phyloP scores from a whole-genome alignment of 2,888 invertebrate species.

The Blera fallax region DNA sequence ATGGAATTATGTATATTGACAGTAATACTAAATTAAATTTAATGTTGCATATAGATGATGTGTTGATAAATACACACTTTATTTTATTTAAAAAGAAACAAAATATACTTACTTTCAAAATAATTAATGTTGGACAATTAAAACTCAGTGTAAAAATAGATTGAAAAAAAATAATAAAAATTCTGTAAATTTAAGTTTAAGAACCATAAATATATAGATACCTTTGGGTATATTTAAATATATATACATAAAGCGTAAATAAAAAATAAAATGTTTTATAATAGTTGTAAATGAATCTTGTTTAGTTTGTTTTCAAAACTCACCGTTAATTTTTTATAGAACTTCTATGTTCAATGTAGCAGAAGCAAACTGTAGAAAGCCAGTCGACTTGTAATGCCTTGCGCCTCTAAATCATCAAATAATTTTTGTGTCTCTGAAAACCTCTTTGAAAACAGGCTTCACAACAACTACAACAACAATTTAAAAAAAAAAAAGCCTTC shows the following conservation, averaged over 20 bases:
- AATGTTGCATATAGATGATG: background rate
- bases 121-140: conserved; percentile 25
- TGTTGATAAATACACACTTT: background rate
- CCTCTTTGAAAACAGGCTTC: too few species aligned
- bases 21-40: background rate
- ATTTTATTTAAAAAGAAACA: background rate
- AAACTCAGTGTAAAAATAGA: conserved; percentile 15
- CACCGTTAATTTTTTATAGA: too few species aligned
- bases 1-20: background rate
- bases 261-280: conserved; percentile 51
- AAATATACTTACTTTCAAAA: conserved; percentile 39
- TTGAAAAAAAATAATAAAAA: conserved; percentile 4
- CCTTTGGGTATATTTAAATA: conserved; percentile 18
- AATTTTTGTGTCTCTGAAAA: too few species aligned
- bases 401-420: too few species aligned
- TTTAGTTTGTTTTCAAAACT: background rate
- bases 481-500: too few species aligned
- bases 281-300: conserved; percentile 17
- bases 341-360: too few species aligned
- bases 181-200: conserved; percentile 39
- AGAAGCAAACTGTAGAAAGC: too few species aligned
- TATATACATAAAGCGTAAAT: conserved; percentile 29
- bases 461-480: too few species aligned
- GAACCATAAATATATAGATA: conserved; percentile 24
- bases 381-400: too few species aligned